Evolutionary conservation across 2,888 invertebrate species (phyloP).

Genomic region (Acronicta aceris): DNA sequence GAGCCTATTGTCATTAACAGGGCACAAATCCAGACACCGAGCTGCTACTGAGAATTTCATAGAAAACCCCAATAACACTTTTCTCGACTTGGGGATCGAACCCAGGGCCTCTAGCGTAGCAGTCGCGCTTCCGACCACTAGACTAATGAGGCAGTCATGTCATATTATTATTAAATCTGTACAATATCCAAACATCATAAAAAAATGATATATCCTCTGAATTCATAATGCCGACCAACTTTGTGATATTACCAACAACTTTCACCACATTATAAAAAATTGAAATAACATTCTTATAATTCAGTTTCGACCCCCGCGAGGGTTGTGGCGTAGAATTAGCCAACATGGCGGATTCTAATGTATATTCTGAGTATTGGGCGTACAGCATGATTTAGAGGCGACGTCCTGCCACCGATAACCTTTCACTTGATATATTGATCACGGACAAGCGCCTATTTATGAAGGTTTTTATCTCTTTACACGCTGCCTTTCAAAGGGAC

Average conservation of each 20-base stretch:
- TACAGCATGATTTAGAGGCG: slow-evolving; percentile 42
- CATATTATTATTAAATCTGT: no score
- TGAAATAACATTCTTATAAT: slow-evolving; percentile 18
- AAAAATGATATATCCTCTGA: no score
- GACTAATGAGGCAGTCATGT: no score
- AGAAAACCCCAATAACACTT: no score
- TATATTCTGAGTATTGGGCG: slow-evolving; percentile 27
- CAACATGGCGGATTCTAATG: slow-evolving; percentile 32
- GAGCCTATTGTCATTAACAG: no score
- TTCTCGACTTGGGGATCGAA: no score
- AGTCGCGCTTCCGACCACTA: no score
- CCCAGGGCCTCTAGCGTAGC: no score
- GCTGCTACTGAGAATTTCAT: no score
- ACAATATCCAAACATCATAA: no score
- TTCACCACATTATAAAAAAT: slow-evolving; percentile 1
- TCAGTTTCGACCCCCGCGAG: slow-evolving; percentile 1
- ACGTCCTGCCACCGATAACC: slow-evolving; percentile 43
- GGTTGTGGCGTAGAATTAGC: slow-evolving; percentile 43
- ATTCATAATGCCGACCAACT: not conserved
- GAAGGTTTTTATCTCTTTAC: slow-evolving; percentile 46
- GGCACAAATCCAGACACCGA: no score
- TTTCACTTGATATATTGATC: slow-evolving; percentile 51
- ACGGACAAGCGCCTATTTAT: slow-evolving; percentile 35
- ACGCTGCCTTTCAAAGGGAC: slow-evolving; percentile 24
- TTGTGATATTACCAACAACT: not conserved